Conservation (phyloP, 2,888 invertebrate species). For the Panzeria rudis region DNA sequence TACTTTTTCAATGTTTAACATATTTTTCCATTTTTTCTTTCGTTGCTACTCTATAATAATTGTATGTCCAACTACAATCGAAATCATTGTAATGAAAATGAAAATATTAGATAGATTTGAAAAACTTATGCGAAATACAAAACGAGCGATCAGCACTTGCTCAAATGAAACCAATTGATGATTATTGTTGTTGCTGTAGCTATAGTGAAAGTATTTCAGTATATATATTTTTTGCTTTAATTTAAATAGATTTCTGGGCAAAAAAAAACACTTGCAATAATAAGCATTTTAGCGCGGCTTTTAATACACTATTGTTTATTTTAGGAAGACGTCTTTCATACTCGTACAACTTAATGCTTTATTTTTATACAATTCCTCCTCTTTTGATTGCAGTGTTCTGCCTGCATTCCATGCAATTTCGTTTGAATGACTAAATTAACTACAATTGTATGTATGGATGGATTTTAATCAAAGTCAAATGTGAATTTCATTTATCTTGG, state of each 20-base stretch:
- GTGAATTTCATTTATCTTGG: conserved; percentile 39
- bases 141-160: conserved; percentile 14
- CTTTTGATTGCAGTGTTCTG: not conserved
- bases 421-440: conserved; percentile 42
- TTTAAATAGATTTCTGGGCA: conserved; percentile 11
- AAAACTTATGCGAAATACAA: conserved; percentile 45
- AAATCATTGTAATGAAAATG: conserved; percentile 57
- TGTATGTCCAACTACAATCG: conserved; percentile 12
- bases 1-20: conserved; percentile 7
- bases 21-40: conserved; percentile 1
- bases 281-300: not conserved
- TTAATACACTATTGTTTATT: conserved; percentile 35
- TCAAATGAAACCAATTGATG: conserved; percentile 56
- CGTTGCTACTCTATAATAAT: conserved; percentile 19
- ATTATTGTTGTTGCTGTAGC: conserved; percentile 21
- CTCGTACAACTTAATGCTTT: conserved; percentile 7
- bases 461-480: conserved; percentile 54
- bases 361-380: conserved; percentile 9
- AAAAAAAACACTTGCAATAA: not conserved
- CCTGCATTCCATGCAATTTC: conserved; percentile 9
- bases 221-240: conserved; percentile 18
- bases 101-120: conserved; percentile 49
- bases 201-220: conserved; percentile 62
- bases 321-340: conserved; percentile 25
- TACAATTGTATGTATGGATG: conserved; percentile 4